phyloP scores from a whole-genome alignment of 2,797 vertebrate species.

The Myotis vivesi region DNA sequence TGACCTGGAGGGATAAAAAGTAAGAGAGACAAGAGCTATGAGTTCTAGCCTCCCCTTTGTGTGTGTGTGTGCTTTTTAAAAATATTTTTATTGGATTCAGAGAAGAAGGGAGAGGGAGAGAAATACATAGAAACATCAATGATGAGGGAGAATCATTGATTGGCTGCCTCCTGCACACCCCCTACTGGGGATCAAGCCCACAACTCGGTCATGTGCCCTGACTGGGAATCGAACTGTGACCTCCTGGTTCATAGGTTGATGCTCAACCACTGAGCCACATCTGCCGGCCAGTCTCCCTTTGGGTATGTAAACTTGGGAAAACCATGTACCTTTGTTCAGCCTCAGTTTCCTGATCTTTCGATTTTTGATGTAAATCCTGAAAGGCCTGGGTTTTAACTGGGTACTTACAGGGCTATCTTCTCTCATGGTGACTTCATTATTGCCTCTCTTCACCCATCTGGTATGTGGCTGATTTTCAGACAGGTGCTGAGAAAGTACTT shows the following conservation, averaged over 20 bases:
- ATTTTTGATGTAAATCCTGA: conserved; percentile 14
- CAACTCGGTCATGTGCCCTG: background rate
- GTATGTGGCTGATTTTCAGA: background rate
- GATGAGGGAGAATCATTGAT: background rate
- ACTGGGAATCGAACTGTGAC: background rate
- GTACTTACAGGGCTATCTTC: background rate
- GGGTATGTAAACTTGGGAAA: background rate
- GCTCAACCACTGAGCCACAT: background rate
- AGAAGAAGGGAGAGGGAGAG: no score
- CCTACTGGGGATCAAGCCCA: background rate
- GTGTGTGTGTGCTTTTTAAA: no score
- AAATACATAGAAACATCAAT: background rate
- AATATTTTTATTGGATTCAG: no score
- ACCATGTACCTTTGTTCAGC: background rate
- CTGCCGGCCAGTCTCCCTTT: no score
- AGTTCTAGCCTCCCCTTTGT: background rate
- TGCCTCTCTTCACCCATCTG: background rate
- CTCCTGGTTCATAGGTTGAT: background rate
- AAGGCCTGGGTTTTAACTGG: background rate
- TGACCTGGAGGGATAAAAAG: background rate
- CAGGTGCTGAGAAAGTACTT: background rate
- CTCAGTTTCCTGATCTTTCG: background rate
- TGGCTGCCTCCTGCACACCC: background rate
- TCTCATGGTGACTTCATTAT: background rate
- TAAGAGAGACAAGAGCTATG: background rate